Evolutionary conservation across 2,888 invertebrate species (phyloP), one percentile per base, ranked within the genome.

Genomic region (Agrenia bidenticulata): DNA sequence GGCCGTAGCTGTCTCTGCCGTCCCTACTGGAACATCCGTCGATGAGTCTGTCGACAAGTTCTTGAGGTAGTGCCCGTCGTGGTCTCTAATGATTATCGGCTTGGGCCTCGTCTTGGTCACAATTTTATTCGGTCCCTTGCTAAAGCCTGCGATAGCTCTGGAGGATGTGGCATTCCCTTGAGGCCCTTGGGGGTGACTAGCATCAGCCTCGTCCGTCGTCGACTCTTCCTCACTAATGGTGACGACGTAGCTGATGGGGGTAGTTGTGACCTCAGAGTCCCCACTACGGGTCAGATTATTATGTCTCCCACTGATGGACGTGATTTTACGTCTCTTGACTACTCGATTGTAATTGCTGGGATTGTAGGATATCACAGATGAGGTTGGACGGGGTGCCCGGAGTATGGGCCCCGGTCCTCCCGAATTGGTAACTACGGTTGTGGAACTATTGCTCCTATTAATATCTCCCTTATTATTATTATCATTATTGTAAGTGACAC

Each of bases 301-400:
- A 50, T 11, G 1, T 1, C 37, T 59, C 7, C 62, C 55, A 37
- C 56, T 63, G 2, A 62, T 56, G 41, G 49, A 39, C 1, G 67
- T 65, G n/a, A 64, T 37, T 27, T 73, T 75, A 32, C 68, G 58
- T 13, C 73, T 62, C 42, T 73, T 75, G 15, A 73, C 62, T n/a
- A 73, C 64, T 17, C 73, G 58, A 61, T 72, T 72, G 63, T 69
- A 69, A 42, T 67, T 69, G 26, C 51, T 62, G 32, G 69, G 69
- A 69, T 70, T 70, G 66, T 65, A 68, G 11, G 66, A 68, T 64
- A 69, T 68, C 66, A 71, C 68, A 66, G 71, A 62, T 57, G 66
- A 45, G 66, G 71, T 70, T 53, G 70, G 70, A 63, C 70, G 65
- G 61, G 63, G 63, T 27, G 26, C 27, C 5, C 55, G 26, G 13